These are phyloP conservation scores for Dipodomys spectabilis DNA, from an alignment of 2,113 vertebrate species.

Conservation along the genomic window DNA sequence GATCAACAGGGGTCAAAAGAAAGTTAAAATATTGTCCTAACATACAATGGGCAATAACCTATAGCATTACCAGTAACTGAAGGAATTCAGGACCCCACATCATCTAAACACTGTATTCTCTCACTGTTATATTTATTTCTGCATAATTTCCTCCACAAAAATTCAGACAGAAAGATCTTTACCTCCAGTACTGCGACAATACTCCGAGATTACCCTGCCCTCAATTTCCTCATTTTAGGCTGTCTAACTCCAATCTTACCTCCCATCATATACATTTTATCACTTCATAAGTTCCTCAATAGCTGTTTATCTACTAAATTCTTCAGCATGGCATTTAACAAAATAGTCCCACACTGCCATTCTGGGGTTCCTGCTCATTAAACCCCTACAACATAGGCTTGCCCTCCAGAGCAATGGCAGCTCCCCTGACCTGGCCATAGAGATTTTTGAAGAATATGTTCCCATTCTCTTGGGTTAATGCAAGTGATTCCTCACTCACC, in stretches of 20 bases:
- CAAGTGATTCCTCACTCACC: background rate
- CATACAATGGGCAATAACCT: background rate
- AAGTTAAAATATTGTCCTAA: background rate
- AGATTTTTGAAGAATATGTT: background rate
- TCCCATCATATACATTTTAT: background rate
- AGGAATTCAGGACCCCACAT: background rate
- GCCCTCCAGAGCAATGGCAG: too few relatives aligned
- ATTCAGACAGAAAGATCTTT: background rate
- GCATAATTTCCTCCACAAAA: background rate
- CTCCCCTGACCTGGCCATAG: background rate
- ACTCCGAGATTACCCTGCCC: too few relatives aligned
- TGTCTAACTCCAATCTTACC: background rate
- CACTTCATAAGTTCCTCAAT: background rate
- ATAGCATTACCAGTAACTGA: background rate
- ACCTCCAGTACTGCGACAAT: background rate
- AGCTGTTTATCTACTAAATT: background rate
- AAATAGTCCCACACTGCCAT: background rate
- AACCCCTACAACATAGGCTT: background rate
- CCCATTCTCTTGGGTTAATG: background rate
- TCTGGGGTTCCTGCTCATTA: background rate
- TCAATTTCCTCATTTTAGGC: background rate
- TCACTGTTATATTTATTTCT: background rate
- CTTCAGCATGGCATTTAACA: background rate
- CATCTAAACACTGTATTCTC: background rate
- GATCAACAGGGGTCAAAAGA: background rate